Conservation (phyloP, 1,140 invertebrate species). For the Epicauta chinensis region DNA sequence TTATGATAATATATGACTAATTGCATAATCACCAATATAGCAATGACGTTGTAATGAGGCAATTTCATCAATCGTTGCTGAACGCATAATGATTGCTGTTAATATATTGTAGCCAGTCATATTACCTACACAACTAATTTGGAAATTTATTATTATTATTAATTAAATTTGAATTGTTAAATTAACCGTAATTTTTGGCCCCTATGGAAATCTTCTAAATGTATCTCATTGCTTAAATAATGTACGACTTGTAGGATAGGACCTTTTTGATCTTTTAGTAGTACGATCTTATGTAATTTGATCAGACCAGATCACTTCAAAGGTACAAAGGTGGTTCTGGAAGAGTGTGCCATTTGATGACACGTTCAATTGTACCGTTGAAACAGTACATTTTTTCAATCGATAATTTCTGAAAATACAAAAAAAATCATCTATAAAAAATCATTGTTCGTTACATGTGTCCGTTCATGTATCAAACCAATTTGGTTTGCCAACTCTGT, state of each 20-base stretch:
- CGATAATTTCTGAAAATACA: background rate
- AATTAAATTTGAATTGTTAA: no score
- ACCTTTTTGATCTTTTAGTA: slow-evolving; percentile 19
- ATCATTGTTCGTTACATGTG: no score
- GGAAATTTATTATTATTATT: slow-evolving; percentile 5
- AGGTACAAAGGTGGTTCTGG: slow-evolving; percentile 12
- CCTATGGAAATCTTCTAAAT: slow-evolving; percentile 11
- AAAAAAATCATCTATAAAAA: no score
- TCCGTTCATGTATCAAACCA: no score
- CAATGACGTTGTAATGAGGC: slow-evolving; percentile 2
- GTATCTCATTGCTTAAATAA: slow-evolving; percentile 14
- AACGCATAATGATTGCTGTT: slow-evolving; percentile 3
- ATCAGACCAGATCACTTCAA: slow-evolving; percentile 20
- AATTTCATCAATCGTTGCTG: slow-evolving; percentile 2
- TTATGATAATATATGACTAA: background rate
- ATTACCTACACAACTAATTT: slow-evolving; percentile 7
- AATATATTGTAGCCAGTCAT: slow-evolving; percentile 2
- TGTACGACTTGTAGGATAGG: slow-evolving; percentile 20
- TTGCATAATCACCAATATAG: slow-evolving; percentile 6
- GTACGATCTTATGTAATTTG: slow-evolving; percentile 14
- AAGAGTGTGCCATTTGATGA: slow-evolving; percentile 21
- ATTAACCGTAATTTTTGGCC: slow-evolving; percentile 22
- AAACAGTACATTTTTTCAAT: slow-evolving; percentile 5
- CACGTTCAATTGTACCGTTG: slow-evolving; percentile 17
- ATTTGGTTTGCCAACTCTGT: no score